These are phyloP conservation scores for Piprites chloris DNA, from an alignment of 2,113 vertebrate genomes.

Conservation along the genomic window DNA sequence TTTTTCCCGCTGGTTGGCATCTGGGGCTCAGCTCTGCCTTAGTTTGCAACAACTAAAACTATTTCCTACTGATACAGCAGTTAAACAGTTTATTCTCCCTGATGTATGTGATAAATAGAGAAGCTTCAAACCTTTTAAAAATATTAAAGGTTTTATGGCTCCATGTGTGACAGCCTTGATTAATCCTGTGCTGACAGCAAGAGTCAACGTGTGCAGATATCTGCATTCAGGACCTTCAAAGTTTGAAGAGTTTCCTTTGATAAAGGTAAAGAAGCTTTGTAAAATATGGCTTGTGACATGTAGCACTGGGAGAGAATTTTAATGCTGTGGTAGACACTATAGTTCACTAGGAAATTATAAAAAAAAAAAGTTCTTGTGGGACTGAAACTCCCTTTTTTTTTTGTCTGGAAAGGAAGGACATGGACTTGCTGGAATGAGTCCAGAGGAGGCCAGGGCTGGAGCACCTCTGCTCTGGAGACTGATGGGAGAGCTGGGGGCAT, in stretches of 20 bases:
- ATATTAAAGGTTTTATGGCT: slow-evolving; percentile 67
- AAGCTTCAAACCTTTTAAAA: slow-evolving; percentile 67
- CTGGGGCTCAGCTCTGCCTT: background rate
- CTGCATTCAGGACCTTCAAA: slow-evolving; percentile 60
- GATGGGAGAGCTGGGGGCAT: background rate
- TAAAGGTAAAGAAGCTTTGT: slow-evolving; percentile 62
- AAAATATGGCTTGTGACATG: slow-evolving; percentile 7
- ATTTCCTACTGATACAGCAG: slow-evolving; percentile 17
- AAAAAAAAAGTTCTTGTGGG: background rate
- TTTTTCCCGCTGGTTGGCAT: background rate
- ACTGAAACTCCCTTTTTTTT: background rate
- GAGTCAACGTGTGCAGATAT: slow-evolving; percentile 1
- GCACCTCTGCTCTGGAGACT: background rate
- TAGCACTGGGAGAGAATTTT: slow-evolving; percentile 18
- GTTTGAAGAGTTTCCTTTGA: slow-evolving; percentile 64
- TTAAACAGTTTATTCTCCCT: slow-evolving; percentile 55
- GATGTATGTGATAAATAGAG: slow-evolving; percentile 57
- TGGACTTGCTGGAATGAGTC: background rate
- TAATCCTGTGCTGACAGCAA: slow-evolving; percentile 67
- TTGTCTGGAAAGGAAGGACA: background rate
- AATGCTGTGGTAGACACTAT: background rate
- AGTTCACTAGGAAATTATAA: background rate
- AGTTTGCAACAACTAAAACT: slow-evolving; percentile 14
- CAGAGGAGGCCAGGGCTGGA: background rate
- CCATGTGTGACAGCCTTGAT: slow-evolving; percentile 68